These are phyloP conservation scores for Melopsittacus undulatus DNA, from an alignment of 2,797 vertebrate species.

Conservation along the genomic window DNA sequence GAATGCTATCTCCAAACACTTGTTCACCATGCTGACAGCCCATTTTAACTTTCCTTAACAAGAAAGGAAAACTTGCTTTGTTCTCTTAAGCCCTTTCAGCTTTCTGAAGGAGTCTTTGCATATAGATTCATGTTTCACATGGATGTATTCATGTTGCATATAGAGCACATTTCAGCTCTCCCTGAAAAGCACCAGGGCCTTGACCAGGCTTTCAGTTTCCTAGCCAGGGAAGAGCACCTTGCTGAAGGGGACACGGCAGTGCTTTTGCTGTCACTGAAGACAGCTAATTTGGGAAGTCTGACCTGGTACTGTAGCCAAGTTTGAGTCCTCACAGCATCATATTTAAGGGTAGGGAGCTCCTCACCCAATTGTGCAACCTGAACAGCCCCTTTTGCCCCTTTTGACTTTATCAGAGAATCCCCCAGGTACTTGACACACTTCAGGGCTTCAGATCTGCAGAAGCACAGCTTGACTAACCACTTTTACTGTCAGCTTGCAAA, in stretches of 20 bases:
- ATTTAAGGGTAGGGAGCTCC: conserved; percentile 69
- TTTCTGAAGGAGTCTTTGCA: not conserved
- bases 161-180: conserved; percentile 30
- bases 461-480: not conserved
- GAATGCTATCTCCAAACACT: not conserved
- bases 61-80: conserved; percentile 7
- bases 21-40: not conserved
- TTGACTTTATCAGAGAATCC: conserved; percentile 52
- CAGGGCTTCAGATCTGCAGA: conserved; percentile 47
- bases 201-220: conserved; percentile 45
- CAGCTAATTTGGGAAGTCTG: conserved; percentile 67
- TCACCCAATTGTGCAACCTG: conserved; percentile 65
- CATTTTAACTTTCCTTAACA: conserved; percentile 29
- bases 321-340: conserved; percentile 78
- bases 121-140: conserved; percentile 25
- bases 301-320: conserved; percentile 72
- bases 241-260: conserved; percentile 59
- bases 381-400: conserved; percentile 46
- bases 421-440: conserved; percentile 69
- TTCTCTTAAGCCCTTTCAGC: conserved; percentile 41
- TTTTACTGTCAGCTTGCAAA: conserved; percentile 63
- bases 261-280: conserved; percentile 70
- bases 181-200: conserved; percentile 41
- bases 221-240: conserved; percentile 34
- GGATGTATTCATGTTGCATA: not conserved